A percentile compares a stretch with the other conserved stretches of the same genome.
phyloP scores from a whole-genome alignment of 2,797 vertebrate genomes.

The Hapalemur alaotrensis region DNA sequence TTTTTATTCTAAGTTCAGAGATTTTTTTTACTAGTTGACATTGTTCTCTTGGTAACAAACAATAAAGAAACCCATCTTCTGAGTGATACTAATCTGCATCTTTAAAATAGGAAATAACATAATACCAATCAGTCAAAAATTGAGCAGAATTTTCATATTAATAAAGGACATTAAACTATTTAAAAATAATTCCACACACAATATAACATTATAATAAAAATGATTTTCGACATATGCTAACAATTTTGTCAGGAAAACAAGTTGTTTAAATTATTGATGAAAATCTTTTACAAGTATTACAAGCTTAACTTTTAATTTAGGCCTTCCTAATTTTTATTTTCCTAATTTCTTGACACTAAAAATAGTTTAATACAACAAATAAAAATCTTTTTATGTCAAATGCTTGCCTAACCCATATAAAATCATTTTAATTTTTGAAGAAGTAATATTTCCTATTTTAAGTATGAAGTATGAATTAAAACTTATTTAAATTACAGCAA shows the following conservation, averaged over 20 bases:
- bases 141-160: conserved; percentile 7
- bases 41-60: background rate
- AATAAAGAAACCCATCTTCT: conserved; percentile 2
- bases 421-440: conserved; percentile 28
- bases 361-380: background rate
- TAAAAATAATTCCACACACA: conserved; percentile 39
- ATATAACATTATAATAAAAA: background rate
- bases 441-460: conserved; percentile 35
- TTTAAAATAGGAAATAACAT: conserved; percentile 11
- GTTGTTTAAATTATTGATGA: conserved; percentile 47
- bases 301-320: conserved; percentile 22
- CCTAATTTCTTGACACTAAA: conserved; percentile 8
- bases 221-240: conserved; percentile 33
- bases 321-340: conserved; percentile 33
- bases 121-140: background rate
- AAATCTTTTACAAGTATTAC: conserved; percentile 9
- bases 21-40: background rate
- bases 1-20: background rate
- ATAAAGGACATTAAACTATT: conserved; percentile 15
- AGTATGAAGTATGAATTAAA: conserved; percentile 35
- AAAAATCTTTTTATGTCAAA: conserved; percentile 15
- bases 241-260: conserved; percentile 43
- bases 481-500: conserved; percentile 39
- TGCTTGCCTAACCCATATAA: background rate
- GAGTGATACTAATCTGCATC: background rate